Evolutionary conservation across 2,797 vertebrate species (phyloP), one percentile per base, ranked within the genome.

Genomic region (Garrulus glandarius): DNA sequence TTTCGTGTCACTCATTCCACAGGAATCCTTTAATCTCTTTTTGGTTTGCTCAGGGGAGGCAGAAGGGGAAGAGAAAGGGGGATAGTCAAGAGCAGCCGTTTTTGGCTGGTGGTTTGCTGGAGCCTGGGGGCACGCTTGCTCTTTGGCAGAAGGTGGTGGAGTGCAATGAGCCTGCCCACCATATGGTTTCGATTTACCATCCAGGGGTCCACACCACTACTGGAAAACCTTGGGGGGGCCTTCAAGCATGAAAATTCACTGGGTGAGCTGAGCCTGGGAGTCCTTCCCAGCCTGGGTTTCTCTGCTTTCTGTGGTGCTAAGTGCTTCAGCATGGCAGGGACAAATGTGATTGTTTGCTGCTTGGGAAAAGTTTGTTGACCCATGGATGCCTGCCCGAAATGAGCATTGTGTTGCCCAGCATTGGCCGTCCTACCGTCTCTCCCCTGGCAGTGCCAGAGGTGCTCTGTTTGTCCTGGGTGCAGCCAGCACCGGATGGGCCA

Each of bases 21-120:
- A 85, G 91, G 89, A 95, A 96, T 93, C 87, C 93, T 95, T 96
- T 96, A 89, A 97, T 95, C 84, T 93, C 75, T 84, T 53, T 91
- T 92, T 91, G 89, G 84, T 91, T 95, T 95, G 71, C 79, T 94
- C 53, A 85, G 76, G 93, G 87, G 84, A 93, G 93, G 65, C 61
- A 94, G 92, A 77, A 94, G 60, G 70, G 75, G 76, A 93, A 96
- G 87, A 80, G 93, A 95, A 96, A 94, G 69, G 93, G 84, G 72
- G 27, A 74, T 46, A 64, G 74, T 83, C 43, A 26, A 77, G 76
- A 94, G 36, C 79, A 91, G 93, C 0, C 1, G 52, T 83, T 84
- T 95, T 77, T 3, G 3, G 46, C 79, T 77, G 76, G 53, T 3
- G 11, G 56, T 85, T 95, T 83, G 44, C 60, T 29, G 6, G 24